These are phyloP conservation scores for Euwallacea fornicatus DNA, from an alignment of 1,140 invertebrate genomes.

Conservation along the genomic window DNA sequence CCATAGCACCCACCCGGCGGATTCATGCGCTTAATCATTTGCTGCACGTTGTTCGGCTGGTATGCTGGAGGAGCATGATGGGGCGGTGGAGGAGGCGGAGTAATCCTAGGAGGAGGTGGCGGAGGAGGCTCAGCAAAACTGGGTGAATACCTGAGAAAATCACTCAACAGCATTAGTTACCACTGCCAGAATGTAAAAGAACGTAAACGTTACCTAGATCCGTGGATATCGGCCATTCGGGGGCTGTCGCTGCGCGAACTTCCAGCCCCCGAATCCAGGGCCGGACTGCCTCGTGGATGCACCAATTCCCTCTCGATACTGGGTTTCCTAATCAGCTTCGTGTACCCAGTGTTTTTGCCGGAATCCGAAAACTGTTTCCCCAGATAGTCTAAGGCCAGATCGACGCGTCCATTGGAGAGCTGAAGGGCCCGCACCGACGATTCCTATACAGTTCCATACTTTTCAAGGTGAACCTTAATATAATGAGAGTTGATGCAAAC, in stretches of 20 bases:
- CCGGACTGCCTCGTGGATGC: constrained; percentile 79
- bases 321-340: constrained; percentile 81
- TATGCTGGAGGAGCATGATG: constrained; percentile 51
- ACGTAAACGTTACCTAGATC: constrained; percentile 17
- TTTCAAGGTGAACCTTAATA: not conserved
- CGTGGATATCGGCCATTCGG: constrained; percentile 58
- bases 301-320: constrained; percentile 80
- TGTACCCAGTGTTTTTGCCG: constrained; percentile 57
- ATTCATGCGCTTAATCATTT: constrained; percentile 83
- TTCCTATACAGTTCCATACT: constrained; percentile 58
- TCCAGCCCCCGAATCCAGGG: constrained; percentile 81
- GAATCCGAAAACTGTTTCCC: constrained; percentile 61
- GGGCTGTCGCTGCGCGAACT: constrained; percentile 89
- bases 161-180: not conserved
- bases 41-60: constrained; percentile 69
- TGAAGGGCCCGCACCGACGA: constrained; percentile 68
- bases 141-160: constrained; percentile 63
- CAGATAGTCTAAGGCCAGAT: constrained; percentile 70
- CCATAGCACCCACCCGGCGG: constrained; percentile 61
- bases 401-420: constrained; percentile 66
- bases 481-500: constrained; percentile 47
- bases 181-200: not conserved
- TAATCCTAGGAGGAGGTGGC: constrained; percentile 65
- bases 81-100: constrained; percentile 71
- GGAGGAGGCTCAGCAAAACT: constrained; percentile 66